Base-by-base conservation (phyloP, 2,888 invertebrate species). In the Epinotia nisella region DNA sequence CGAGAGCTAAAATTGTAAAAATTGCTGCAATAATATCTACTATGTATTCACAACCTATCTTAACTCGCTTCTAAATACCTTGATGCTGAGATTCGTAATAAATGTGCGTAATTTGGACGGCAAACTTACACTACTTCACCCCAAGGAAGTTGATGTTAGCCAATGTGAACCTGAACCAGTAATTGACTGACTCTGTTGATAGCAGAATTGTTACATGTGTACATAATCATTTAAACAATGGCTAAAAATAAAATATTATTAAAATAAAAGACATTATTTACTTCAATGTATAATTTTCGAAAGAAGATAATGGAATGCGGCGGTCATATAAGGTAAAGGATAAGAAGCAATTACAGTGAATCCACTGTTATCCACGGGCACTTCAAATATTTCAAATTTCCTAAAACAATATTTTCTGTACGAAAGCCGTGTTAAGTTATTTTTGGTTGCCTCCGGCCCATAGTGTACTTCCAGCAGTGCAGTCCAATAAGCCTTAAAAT, bases 371-470 rank as follows among this genome's bases (percentile, higher is more conserved):
- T 82, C 84, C n/a, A 83, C 29, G 0, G 83, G 76, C 5, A 78
- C 83, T 53, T 90, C 87, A 76, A 92, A 90, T 79, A 92, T 87
- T 76, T 92, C 92, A 55, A 90, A 86, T 85, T 91, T 92, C 71
- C 84, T 87, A 69, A 92, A 92, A 78, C 92, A 92, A 72, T 90
- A 92, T 75, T 85, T 86, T 76, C 90, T 84, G 67, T 91, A 90
- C 0, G 85, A 80, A 3, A 88, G 64, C 53, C 82, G 77, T 0
- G 82, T 81, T 1, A 74, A 60, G 56, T 83, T 81, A 9, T 60
- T 67, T 0, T 51, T 3, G 7, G 2, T 7, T 5, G 35, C 7
- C 7, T n/a, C 35, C n/a, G 21, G 70, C 1, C 56, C 56, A n/a
- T 17, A 19, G 21, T 58, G 66, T 2, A 66, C 66, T n/a, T 66